Evolutionary conservation across 1,140 invertebrate species (phyloP).

Genomic region (Penaeus vannamei): DNA sequence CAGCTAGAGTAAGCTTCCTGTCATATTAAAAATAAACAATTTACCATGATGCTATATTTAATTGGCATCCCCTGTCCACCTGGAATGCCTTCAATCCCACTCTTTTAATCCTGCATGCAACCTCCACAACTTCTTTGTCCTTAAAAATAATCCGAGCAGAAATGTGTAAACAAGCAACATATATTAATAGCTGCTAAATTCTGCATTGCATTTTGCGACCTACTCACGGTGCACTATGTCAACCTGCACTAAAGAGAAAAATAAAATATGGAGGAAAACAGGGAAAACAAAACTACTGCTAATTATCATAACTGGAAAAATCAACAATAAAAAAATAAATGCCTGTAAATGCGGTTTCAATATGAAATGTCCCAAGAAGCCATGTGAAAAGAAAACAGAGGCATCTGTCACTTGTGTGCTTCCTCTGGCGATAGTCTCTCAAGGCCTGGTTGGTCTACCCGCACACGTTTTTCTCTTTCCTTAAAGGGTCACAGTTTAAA

Average conservation of each 20-base stretch:
- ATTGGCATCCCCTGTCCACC: not conserved
- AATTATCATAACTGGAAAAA: not conserved
- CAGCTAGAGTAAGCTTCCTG: not conserved
- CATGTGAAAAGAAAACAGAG: conserved; percentile 30
- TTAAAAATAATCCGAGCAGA: conserved; percentile 7
- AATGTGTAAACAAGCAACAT: conserved; percentile 49
- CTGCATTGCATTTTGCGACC: conserved; percentile 46
- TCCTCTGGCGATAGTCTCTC: conserved; percentile 38
- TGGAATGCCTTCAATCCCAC: not conserved
- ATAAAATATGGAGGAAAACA: not conserved
- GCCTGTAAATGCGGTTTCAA: not conserved
- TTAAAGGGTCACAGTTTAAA: conserved; percentile 29
- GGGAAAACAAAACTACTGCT: not conserved
- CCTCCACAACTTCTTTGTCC: not conserved
- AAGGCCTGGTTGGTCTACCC: conserved; percentile 63
- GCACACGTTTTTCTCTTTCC: conserved; percentile 37
- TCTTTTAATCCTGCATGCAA: not conserved
- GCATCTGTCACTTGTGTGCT: conserved; percentile 20
- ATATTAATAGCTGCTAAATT: conserved; percentile 47
- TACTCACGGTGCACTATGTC: conserved; percentile 41
- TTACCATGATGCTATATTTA: conserved; percentile 48
- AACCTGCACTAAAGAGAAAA: conserved; percentile 31
- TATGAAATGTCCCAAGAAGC: conserved; percentile 4
- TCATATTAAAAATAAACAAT: not conserved
- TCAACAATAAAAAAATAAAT: not conserved